phyloP scores from a whole-genome alignment of 2,797 vertebrate species.

The Trichosurus vulpecula region DNA sequence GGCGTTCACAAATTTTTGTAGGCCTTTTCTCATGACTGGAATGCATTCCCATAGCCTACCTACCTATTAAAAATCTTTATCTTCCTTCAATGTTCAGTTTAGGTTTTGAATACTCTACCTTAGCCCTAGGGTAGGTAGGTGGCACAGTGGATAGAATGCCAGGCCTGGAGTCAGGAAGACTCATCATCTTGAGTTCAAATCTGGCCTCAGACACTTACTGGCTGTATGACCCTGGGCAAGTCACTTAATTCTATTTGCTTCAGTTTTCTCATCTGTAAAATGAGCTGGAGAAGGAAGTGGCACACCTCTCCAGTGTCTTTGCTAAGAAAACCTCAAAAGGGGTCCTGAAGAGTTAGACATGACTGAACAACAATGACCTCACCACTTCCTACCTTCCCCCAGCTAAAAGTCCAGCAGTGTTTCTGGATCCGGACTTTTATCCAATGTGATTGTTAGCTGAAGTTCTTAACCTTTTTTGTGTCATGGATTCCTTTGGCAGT shows the following conservation, averaged over 20 bases:
- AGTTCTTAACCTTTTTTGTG: not conserved
- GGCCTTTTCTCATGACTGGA: not conserved
- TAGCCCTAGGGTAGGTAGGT: not conserved
- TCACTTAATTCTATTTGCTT: too few species aligned
- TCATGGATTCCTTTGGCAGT: not conserved
- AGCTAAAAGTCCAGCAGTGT: not conserved
- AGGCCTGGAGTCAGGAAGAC: too few species aligned
- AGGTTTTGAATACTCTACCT: not conserved
- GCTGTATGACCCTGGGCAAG: too few species aligned
- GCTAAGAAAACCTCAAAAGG: too few species aligned
- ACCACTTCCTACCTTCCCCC: not conserved
- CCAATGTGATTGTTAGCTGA: not conserved
- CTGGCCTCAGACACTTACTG: too few species aligned
- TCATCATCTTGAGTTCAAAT: too few species aligned
- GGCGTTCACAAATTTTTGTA: not conserved
- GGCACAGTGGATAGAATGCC: too few species aligned
- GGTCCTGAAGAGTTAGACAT: too few species aligned
- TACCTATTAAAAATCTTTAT: not conserved
- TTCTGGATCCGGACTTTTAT: not conserved
- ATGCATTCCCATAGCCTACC: not conserved
- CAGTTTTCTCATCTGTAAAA: too few species aligned
- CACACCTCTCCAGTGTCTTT: too few species aligned
- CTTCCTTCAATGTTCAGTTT: not conserved
- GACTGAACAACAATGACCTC: too few species aligned
- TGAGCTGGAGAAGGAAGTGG: too few species aligned